These are phyloP conservation scores for Chrysomela aeneicollis DNA, from an alignment of 2,888 invertebrate species.

Conservation along the genomic window DNA sequence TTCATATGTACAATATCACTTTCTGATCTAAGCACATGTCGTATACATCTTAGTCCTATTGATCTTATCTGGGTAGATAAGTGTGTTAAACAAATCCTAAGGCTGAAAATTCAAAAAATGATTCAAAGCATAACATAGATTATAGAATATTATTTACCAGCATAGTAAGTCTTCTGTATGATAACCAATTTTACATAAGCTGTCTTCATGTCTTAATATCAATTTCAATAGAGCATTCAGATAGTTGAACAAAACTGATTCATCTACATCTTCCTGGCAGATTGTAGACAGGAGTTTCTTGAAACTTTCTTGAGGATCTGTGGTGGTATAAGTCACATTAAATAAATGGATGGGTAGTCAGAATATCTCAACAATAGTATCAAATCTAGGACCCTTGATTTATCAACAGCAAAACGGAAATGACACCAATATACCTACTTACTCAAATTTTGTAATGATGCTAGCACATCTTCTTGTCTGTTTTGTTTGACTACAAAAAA, in stretches of 20 bases:
- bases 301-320: conserved; percentile 68
- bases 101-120: conserved; percentile 66
- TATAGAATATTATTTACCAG: conserved; percentile 67
- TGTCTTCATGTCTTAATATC: conserved; percentile 69
- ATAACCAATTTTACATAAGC: conserved; percentile 72
- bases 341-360: not conserved
- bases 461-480: conserved; percentile 61
- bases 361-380: not conserved
- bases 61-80: conserved; percentile 90
- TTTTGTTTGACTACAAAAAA: conserved; percentile 62
- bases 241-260: conserved; percentile 83
- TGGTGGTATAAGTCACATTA: not conserved
- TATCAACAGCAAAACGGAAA: conserved; percentile 28
- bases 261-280: conserved; percentile 72
- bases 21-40: conserved; percentile 82
- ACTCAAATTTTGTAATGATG: conserved; percentile 45
- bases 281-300: conserved; percentile 70
- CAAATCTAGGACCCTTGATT: not conserved
- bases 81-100: conserved; percentile 84
- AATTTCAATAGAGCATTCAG: conserved; percentile 89
- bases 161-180: conserved; percentile 81
- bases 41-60: conserved; percentile 84
- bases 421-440: conserved; percentile 33
- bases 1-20: conserved; percentile 82
- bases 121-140: not conserved